Evolutionary conservation across 2,888 invertebrate species (phyloP), one percentile per base, ranked within the genome.

Genomic region (Dryobotodes eremita): DNA sequence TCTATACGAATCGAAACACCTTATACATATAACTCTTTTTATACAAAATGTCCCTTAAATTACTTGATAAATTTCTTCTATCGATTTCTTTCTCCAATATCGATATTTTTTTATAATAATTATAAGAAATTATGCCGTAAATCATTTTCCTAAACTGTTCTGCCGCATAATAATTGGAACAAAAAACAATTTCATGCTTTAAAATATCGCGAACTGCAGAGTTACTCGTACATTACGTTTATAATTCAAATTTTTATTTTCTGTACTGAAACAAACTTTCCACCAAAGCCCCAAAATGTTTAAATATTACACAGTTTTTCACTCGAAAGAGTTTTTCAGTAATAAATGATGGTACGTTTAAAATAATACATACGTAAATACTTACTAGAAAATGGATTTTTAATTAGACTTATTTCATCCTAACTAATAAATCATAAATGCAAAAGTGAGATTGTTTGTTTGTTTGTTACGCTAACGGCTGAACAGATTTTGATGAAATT

Each of bases 221-320:
- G 31, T 65, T 46, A 4, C 11, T n/a, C 53, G 50, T n/a, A n/a
- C n/a, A n/a, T 42, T 36, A 46, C 13, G 31, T 74, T 55, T 53
- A 75, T 53, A 66, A 61, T 72, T 71, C 4, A 71, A 50, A 66
- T n/a, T n/a, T n/a, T n/a, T n/a, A n/a, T n/a, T n/a, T n/a, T n/a
- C n/a, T n/a, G n/a, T n/a, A n/a, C 57, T 10, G 61, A 26, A 74
- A 50, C 36, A 36, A 80, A 80, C 36, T 71, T 70, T 20, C 3
- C 10, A 59, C 26, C 53, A 26, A 57, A 70, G 31, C 31, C 10
- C 11, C 1, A 36, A 77, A 76, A 53, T 77, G 20, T 53, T 59
- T 17, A n/a, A 70, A 77, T 53, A 59, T 76, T 46, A 36, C 57
- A 10, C 36, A 26, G 5, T 20, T 48, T 55, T 31, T 61, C 23